Conservation (phyloP, 2,888 invertebrate genomes). For the Lottia gigantea region DNA sequence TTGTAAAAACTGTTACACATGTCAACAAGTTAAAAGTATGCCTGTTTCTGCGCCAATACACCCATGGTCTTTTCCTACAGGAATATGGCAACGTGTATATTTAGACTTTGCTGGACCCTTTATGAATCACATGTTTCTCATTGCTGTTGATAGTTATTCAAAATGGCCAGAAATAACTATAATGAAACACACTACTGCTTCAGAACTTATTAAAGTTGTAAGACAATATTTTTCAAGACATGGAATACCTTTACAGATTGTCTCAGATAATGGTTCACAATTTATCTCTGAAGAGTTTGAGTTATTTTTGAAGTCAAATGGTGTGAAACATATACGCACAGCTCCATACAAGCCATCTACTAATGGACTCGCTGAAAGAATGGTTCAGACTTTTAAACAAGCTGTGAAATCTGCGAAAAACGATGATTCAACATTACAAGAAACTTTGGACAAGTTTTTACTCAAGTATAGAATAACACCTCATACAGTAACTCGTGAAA, state of each 20-base stretch:
- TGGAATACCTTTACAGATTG: conserved; percentile 31
- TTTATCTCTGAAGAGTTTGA: conserved; percentile 34
- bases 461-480: background rate
- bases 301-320: conserved; percentile 30
- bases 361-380: conserved; percentile 36
- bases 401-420: conserved; percentile 24
- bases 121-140: conserved; percentile 50
- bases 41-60: conserved; percentile 40
- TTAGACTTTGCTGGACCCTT: conserved; percentile 68
- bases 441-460: background rate
- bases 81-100: conserved; percentile 66
- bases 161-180: conserved; percentile 66
- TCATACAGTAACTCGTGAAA: background rate
- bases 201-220: conserved; percentile 27
- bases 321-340: conserved; percentile 29
- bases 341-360: conserved; percentile 38
- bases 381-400: conserved; percentile 38
- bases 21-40: conserved; percentile 25
- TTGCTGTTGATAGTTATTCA: conserved; percentile 66
- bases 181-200: conserved; percentile 7
- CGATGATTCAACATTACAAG: conserved; percentile 10
- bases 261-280: conserved; percentile 36
- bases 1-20: conserved; percentile 18
- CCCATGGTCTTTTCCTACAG: conserved; percentile 50
- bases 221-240: conserved; percentile 31